These are phyloP conservation scores for pig (Sus scrofa) DNA, from an alignment of 2,113 vertebrate genomes.

Conservation along the genomic window T2T-Sscrofa CM000824.6:75414001-75414500, in stretches of 20 bases:
- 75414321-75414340: slow-evolving; percentile 11
- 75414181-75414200: slow-evolving; percentile 36
- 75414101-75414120: slow-evolving; percentile 62
- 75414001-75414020: background rate
- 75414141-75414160: slow-evolving; percentile 24
- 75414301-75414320: slow-evolving; percentile 25
- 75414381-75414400: slow-evolving; percentile 66
- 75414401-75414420: slow-evolving; percentile 12
- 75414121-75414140: background rate
- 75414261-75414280: fast-evolving
- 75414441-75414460: background rate
- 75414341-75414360: slow-evolving; percentile 50
- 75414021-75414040: background rate
- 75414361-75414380: background rate
- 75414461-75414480: background rate
- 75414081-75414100: background rate
- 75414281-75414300: background rate
- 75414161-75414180: background rate
- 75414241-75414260: background rate
- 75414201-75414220: slow-evolving; percentile 2
- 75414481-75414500: background rate
- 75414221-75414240: background rate
- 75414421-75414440: background rate
- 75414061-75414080: slow-evolving; percentile 36
- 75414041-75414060: background rate